Percentiles rank a stretch among this genome's conserved stretches.
Conservation (phyloP, 2,888 invertebrate genomes). For the Dione vanillae region DNA sequence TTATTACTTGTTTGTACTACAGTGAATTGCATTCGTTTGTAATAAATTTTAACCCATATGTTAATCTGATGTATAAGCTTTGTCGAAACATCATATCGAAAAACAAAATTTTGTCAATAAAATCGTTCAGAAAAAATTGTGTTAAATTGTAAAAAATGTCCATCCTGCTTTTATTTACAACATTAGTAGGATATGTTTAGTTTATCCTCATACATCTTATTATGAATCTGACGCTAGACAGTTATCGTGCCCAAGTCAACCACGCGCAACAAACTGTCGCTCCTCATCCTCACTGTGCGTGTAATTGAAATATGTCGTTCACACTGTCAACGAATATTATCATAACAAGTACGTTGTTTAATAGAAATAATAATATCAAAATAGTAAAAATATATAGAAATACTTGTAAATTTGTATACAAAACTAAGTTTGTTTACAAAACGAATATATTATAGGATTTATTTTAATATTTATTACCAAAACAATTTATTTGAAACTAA, state of each 20-base stretch:
- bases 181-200: too few species aligned
- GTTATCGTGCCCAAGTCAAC: conserved; percentile 3
- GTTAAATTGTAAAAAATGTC: too few species aligned
- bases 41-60: too few species aligned
- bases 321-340: conserved; percentile 11
- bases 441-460: too few species aligned
- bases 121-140: too few species aligned
- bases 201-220: not conserved
- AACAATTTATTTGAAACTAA: not conserved
- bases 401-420: not conserved
- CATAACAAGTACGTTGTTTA: not conserved
- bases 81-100: too few species aligned
- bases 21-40: too few species aligned
- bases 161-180: too few species aligned
- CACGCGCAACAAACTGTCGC: conserved; percentile 6
- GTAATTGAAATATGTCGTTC: conserved; percentile 27
- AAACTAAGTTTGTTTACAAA: not conserved
- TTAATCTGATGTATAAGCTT: too few species aligned
- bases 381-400: not conserved
- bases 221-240: not conserved
- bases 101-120: too few species aligned
- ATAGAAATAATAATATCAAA: not conserved
- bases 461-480: not conserved
- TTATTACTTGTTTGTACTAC: too few species aligned
- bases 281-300: conserved; percentile 7